A percentile compares a stretch with the other conserved stretches of the same genome.
Conservation (phyloP, 1,140 invertebrate species). For the Episyrphus balteatus region DNA sequence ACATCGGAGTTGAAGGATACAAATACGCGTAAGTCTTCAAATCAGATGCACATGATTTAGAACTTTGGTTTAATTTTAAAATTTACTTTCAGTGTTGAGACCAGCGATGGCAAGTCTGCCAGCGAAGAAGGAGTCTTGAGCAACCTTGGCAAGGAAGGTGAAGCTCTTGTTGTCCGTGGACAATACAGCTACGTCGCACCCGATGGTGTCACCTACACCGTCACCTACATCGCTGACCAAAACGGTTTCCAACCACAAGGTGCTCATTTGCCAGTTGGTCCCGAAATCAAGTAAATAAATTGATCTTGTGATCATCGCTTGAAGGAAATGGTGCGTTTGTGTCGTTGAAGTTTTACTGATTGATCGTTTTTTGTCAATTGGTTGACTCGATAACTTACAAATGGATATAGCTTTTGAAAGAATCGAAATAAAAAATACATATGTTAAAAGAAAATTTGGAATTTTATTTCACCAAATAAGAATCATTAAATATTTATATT, state of each 20-base stretch:
- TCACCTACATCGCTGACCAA: not conserved
- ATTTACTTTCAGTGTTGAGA: conserved; percentile 44
- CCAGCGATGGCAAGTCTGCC: conserved; percentile 52
- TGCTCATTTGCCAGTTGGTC: conserved; percentile 41
- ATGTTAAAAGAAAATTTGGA: too few species aligned
- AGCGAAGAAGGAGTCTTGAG: conserved; percentile 47
- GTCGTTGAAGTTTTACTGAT: too few species aligned
- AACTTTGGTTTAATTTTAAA: conserved; percentile 7
- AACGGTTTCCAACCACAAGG: conserved; percentile 42
- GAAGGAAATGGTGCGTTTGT: too few species aligned
- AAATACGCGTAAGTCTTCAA: conserved; percentile 33
- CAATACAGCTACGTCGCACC: not conserved
- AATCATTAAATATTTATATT: too few species aligned
- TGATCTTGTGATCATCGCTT: not conserved
- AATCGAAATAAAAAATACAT: too few species aligned
- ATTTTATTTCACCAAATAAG: too few species aligned
- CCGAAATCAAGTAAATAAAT: not conserved
- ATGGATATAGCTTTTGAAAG: too few species aligned
- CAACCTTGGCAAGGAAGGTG: conserved; percentile 41
- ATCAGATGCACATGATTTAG: not conserved
- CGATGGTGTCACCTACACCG: not conserved
- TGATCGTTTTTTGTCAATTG: too few species aligned
- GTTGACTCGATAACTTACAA: too few species aligned
- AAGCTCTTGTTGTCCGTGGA: conserved; percentile 37
- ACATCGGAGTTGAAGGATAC: conserved; percentile 34